phyloP scores from a whole-genome alignment of 2,888 invertebrate genomes.

The Biston stratarius region DNA sequence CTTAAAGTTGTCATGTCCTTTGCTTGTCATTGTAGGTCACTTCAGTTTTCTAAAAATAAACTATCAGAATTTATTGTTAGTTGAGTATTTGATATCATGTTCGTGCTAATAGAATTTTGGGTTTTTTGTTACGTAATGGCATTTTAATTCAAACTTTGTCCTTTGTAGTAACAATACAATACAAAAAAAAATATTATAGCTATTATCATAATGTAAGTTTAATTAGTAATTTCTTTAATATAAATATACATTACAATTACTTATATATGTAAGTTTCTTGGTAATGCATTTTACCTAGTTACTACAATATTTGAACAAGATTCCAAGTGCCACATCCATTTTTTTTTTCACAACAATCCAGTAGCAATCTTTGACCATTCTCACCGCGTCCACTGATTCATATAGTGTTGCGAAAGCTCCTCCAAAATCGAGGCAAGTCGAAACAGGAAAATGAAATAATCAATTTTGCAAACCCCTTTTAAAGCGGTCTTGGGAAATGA shows the following conservation, averaged over 20 bases:
- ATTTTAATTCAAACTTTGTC: too few relatives aligned
- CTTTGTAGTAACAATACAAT: too few relatives aligned
- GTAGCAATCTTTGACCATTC: constrained; percentile 37
- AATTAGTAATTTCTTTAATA: too few relatives aligned
- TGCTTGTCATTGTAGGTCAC: neutral
- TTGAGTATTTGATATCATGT: neutral
- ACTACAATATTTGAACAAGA: neutral
- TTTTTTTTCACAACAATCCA: neutral
- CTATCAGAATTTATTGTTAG: neutral
- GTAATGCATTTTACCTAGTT: neutral
- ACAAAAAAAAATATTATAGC: too few relatives aligned
- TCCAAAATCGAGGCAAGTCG: constrained; percentile 35
- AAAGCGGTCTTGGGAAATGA: constrained; percentile 62
- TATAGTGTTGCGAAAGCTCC: constrained; percentile 66
- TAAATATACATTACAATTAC: too few relatives aligned
- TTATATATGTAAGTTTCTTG: neutral
- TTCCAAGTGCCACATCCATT: constrained; percentile 23
- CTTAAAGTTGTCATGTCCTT: constrained; percentile 10
- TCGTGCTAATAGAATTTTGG: neutral
- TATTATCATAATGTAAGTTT: too few relatives aligned
- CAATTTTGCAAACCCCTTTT: constrained; percentile 52
- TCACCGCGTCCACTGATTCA: constrained; percentile 61
- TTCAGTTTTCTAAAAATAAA: neutral
- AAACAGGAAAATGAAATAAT: constrained; percentile 71
- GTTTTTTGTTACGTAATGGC: too few relatives aligned